Percentiles rank a stretch among this genome's conserved stretches.
These are phyloP conservation scores for Pecten maximus DNA, from an alignment of 2,888 invertebrate species.

Conservation along the genomic window DNA sequence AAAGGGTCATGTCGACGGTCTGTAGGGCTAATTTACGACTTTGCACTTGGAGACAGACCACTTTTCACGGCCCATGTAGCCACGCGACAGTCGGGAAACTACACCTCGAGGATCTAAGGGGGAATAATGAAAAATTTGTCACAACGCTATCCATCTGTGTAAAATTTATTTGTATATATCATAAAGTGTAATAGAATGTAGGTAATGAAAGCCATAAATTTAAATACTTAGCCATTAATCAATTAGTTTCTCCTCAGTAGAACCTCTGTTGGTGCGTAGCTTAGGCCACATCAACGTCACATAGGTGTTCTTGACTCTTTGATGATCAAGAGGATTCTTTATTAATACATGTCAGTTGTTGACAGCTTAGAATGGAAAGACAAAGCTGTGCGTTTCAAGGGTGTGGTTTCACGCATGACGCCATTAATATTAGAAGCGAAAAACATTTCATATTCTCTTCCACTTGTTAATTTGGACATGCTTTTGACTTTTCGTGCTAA, in stretches of 20 bases:
- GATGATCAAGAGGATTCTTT: slow-evolving; percentile 8
- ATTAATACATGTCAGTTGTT: neutral
- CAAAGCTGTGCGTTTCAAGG: neutral
- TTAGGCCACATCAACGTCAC: slow-evolving; percentile 1
- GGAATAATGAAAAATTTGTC: slow-evolving; percentile 25
- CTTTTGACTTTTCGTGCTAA: neutral
- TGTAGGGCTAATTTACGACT: slow-evolving; percentile 45
- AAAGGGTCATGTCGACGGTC: slow-evolving; percentile 44
- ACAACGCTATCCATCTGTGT: slow-evolving; percentile 11
- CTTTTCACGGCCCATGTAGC: slow-evolving; percentile 28
- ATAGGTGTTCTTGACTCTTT: slow-evolving; percentile 5
- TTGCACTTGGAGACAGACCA: slow-evolving; percentile 41
- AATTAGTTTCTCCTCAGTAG: slow-evolving; percentile 31
- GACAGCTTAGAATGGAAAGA: neutral
- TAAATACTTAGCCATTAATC: slow-evolving; percentile 19
- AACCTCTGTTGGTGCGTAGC: neutral
- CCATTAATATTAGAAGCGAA: neutral
- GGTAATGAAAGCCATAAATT: neutral
- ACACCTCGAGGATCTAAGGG: slow-evolving; percentile 21
- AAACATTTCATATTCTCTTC: neutral
- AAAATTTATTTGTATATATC: slow-evolving; percentile 35
- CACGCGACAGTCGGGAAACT: slow-evolving; percentile 25
- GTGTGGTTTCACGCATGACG: neutral
- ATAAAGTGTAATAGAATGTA: neutral
- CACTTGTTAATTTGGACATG: neutral